Evolutionary conservation across 2,113 vertebrate species (phyloP).

Genomic region (Sylvia atricapilla): DNA sequence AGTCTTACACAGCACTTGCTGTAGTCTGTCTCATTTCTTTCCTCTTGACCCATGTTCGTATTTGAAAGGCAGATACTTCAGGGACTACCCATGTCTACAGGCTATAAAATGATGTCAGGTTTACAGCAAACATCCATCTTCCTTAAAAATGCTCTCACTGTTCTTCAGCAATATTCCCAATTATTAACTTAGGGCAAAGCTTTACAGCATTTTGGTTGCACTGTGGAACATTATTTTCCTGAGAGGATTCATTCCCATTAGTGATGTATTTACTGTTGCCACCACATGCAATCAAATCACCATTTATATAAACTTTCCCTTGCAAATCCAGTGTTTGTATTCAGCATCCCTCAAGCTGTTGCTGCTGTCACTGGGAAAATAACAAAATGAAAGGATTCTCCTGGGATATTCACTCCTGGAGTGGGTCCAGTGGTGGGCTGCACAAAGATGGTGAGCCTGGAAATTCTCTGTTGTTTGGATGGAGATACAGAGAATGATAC

Average conservation of each 20-base stretch:
- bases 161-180: background rate
- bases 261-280: background rate
- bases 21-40: background rate
- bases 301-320: background rate
- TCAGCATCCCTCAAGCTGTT: background rate
- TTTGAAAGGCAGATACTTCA: background rate
- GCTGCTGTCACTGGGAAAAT: background rate
- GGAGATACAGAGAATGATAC: background rate
- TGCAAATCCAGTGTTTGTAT: background rate
- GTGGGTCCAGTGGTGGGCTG: background rate
- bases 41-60: background rate
- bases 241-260: background rate
- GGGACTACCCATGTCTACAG: background rate
- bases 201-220: background rate
- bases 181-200: background rate
- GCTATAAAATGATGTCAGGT: background rate
- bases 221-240: background rate
- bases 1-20: background rate
- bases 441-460: background rate
- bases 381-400: background rate
- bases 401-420: background rate
- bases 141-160: background rate
- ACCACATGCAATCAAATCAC: background rate
- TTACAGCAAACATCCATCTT: background rate
- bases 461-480: background rate